Evolutionary conservation across 2,888 invertebrate genomes (phyloP).

Genomic region (Diadegma fenestrale): DNA sequence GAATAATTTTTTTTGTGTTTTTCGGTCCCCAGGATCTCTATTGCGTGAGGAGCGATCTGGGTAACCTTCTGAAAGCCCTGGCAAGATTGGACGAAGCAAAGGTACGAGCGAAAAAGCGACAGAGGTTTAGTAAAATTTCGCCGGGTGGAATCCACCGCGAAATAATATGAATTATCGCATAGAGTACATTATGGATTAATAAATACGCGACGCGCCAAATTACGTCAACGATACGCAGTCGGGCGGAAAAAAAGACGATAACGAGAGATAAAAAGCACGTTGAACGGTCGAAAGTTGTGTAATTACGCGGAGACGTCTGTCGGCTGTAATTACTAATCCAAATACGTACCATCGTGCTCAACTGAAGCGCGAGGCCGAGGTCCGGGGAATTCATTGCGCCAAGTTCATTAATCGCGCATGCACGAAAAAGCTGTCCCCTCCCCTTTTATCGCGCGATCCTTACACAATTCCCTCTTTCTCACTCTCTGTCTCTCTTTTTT

Average conservation of each 20-base stretch:
- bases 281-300: background rate
- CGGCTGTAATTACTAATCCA: conserved; percentile 64
- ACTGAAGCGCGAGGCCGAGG: conserved; percentile 77
- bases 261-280: background rate
- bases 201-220: conserved; percentile 29
- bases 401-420: conserved; percentile 24
- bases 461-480: background rate
- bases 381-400: conserved; percentile 70
- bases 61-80: conserved; percentile 99
- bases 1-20: conserved; percentile 36
- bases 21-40: conserved; percentile 95
- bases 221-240: background rate
- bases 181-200: conserved; percentile 56
- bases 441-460: conserved; percentile 54
- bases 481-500: conserved; percentile 18
- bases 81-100: conserved; percentile 99
- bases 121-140: conserved; percentile 80
- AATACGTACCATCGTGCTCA: conserved; percentile 70
- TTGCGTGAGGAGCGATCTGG: conserved; percentile 99
- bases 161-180: conserved; percentile 31
- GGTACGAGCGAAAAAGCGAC: conserved; percentile 87
- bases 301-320: conserved; percentile 14
- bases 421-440: conserved; percentile 62
- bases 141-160: background rate
- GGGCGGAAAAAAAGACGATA: background rate